Evolutionary conservation across 2,113 vertebrate genomes (phyloP).

Genomic region (Mirza zaza): DNA sequence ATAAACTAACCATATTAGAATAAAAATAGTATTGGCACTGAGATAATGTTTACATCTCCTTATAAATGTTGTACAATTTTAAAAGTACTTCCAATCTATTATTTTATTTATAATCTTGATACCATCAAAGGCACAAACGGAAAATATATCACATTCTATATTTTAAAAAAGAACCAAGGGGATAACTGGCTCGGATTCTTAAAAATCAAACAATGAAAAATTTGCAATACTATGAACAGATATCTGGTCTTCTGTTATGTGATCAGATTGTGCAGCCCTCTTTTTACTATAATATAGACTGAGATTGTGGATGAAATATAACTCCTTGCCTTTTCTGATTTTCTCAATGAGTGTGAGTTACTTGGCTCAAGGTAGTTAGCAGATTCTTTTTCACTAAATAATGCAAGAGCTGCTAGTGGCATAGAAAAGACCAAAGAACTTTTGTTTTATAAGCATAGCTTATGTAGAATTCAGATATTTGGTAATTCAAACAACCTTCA

Average conservation of each 20-base stretch:
- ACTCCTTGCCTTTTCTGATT: not conserved
- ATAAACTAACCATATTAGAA: not conserved
- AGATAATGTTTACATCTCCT: not conserved
- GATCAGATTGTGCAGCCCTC: not conserved
- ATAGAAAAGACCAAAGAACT: slow-evolving; percentile 8
- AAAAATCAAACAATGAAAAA: not conserved
- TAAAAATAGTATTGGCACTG: not conserved
- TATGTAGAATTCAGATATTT: not conserved
- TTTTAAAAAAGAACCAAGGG: not conserved
- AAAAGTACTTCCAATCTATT: not conserved
- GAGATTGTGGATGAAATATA: slow-evolving; percentile 32
- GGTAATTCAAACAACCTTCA: slow-evolving; percentile 40
- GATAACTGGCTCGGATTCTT: not conserved
- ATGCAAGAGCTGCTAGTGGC: slow-evolving; percentile 44
- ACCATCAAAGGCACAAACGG: not conserved
- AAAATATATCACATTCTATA: not conserved
- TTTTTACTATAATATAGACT: not conserved
- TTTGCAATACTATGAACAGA: not conserved
- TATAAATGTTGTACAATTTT: not conserved
- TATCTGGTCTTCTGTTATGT: not conserved
- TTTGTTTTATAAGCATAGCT: slow-evolving; percentile 9
- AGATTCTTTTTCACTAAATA: slow-evolving; percentile 69
- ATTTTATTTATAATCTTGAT: not conserved
- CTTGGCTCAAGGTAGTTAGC: not conserved
- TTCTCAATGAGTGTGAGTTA: not conserved